These are phyloP conservation scores for Myotis davidii DNA, from an alignment of 2,113 vertebrate genomes.

Conservation along the genomic window DNA sequence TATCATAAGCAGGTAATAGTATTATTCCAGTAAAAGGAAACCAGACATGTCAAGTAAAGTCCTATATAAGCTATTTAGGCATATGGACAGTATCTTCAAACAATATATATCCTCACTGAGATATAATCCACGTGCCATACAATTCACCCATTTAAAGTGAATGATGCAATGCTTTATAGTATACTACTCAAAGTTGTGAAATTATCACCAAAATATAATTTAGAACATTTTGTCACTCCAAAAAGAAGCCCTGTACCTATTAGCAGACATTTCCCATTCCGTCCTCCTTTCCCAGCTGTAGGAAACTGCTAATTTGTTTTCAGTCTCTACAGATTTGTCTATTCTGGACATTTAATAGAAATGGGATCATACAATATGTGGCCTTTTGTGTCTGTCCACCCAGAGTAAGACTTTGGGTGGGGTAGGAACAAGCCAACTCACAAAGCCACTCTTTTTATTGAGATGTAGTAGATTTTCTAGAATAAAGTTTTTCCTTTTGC, in stretches of 20 bases:
- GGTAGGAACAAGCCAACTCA: not conserved
- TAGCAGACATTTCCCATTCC: not conserved
- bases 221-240: not conserved
- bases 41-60: not conserved
- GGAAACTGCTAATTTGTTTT: not conserved
- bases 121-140: not conserved
- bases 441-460: not conserved
- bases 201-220: not conserved
- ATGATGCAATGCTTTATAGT: not conserved
- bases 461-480: not conserved
- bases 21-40: not conserved
- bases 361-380: not conserved
- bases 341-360: not conserved
- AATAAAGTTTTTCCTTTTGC: not conserved
- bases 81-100: not conserved
- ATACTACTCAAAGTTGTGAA: not conserved
- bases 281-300: not conserved
- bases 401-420: not conserved
- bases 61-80: not conserved
- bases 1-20: not conserved
- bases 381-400: not conserved
- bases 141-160: not conserved
- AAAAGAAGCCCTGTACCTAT: not conserved
- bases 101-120: not conserved
- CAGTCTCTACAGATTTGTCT: not conserved